Conservation (phyloP, 1,140 invertebrate species). For the Hydropsyche tenuis region DNA sequence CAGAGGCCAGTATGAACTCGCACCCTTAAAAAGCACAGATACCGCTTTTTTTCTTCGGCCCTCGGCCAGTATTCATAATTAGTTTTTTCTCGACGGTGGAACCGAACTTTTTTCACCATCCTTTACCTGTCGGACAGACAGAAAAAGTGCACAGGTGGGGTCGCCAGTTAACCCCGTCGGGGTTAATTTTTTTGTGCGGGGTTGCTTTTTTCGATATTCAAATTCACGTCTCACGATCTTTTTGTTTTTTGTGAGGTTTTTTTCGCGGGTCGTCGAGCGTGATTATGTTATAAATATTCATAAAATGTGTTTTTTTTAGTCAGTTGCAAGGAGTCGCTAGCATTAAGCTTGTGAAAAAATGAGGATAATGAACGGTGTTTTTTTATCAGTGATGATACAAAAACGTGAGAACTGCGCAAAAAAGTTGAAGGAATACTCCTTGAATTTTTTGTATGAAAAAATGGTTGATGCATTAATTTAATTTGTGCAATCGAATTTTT, state of each 20-base stretch:
- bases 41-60: neutral
- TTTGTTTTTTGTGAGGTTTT: constrained; percentile 40
- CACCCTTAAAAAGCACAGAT: constrained; percentile 29
- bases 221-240: constrained; percentile 38
- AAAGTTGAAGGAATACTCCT: neutral
- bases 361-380: constrained; percentile 13
- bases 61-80: constrained; percentile 48
- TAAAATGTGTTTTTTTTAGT: constrained; percentile 19
- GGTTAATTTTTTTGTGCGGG: neutral
- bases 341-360: constrained; percentile 8
- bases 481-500: too few relatives aligned
- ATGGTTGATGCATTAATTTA: too few relatives aligned
- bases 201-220: constrained; percentile 43
- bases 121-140: constrained; percentile 44
- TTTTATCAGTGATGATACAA: constrained; percentile 33
- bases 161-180: constrained; percentile 35
- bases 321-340: neutral
- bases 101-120: constrained; percentile 40
- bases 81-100: constrained; percentile 42
- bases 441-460: too few relatives aligned
- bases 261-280: constrained; percentile 14
- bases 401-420: constrained; percentile 42
- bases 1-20: neutral
- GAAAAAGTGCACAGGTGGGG: constrained; percentile 36
- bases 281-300: constrained; percentile 25